phyloP scores from a whole-genome alignment of 2,888 invertebrate genomes.

The Athalia rosae region DNA sequence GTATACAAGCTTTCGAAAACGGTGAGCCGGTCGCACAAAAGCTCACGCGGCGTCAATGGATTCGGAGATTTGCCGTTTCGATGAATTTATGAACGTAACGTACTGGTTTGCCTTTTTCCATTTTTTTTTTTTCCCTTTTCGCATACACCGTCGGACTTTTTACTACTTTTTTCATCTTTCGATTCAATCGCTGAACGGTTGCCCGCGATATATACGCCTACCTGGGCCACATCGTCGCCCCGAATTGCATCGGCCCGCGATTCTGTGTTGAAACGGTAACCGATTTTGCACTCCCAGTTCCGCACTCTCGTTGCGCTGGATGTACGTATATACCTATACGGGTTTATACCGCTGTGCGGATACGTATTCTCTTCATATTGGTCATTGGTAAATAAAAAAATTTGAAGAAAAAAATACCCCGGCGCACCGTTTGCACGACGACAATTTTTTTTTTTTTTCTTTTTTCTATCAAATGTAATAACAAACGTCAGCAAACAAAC shows the following conservation, averaged over 20 bases:
- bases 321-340: background rate
- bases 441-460: too few species aligned
- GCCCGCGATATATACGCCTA: background rate
- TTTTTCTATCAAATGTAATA: too few species aligned
- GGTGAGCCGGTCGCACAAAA: constrained; percentile 32
- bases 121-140: background rate
- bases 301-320: too few species aligned
- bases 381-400: too few species aligned
- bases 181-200: constrained; percentile 29
- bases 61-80: constrained; percentile 40
- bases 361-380: too few species aligned
- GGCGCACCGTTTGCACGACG: too few species aligned
- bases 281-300: constrained; percentile 1
- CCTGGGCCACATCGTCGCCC: background rate
- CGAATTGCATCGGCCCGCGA: background rate
- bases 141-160: too few species aligned
- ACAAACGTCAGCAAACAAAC: too few species aligned
- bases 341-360: too few species aligned
- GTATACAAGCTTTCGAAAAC: background rate
- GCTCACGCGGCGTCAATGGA: constrained; percentile 26
- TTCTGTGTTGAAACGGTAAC: constrained; percentile 8
- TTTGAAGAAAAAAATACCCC: too few species aligned
- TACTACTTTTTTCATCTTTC: constrained; percentile 1
- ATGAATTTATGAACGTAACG: constrained; percentile 22
- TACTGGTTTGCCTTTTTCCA: constrained; percentile 1